A percentile compares a stretch with the other conserved stretches of the same genome.
Conservation (phyloP, 2,113 vertebrate genomes). For the Leptodactylus fuscus region DNA sequence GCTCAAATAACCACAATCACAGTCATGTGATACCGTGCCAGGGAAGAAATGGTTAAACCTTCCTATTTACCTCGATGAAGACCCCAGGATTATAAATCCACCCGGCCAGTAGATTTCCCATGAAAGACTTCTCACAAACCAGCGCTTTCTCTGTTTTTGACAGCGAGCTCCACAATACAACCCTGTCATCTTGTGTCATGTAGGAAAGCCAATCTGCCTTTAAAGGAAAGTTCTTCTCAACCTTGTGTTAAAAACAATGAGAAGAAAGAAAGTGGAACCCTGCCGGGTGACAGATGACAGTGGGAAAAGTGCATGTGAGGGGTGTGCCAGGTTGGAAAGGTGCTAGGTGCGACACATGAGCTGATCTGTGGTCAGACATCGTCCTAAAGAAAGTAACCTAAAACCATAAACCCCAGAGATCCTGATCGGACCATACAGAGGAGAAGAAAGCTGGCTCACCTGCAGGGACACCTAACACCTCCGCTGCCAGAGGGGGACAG, state of each 20-base stretch:
- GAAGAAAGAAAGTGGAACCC: background rate
- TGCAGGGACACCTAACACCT: background rate
- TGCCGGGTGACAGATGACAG: background rate
- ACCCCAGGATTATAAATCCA: background rate
- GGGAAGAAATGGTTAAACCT: too few relatives aligned
- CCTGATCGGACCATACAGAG: background rate
- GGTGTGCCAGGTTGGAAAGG: background rate
- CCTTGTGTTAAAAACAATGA: background rate
- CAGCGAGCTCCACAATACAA: background rate
- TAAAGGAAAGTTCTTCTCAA: conserved; percentile 28
- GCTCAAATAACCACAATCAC: background rate
- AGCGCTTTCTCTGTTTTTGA: background rate
- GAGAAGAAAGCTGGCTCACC: background rate
- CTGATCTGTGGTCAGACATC: background rate
- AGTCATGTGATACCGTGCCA: too few relatives aligned
- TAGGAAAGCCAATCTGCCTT: conserved; percentile 10
- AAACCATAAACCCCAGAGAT: background rate
- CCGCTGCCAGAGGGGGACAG: background rate
- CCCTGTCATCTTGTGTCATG: background rate
- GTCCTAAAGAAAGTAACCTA: background rate
- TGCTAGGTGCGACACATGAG: background rate
- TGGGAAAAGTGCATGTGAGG: background rate
- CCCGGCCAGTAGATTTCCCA: background rate
- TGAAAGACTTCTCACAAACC: background rate
- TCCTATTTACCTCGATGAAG: background rate